Base-by-base conservation (phyloP, 1,140 invertebrate genomes). In the Trissolcus basalis region DNA sequence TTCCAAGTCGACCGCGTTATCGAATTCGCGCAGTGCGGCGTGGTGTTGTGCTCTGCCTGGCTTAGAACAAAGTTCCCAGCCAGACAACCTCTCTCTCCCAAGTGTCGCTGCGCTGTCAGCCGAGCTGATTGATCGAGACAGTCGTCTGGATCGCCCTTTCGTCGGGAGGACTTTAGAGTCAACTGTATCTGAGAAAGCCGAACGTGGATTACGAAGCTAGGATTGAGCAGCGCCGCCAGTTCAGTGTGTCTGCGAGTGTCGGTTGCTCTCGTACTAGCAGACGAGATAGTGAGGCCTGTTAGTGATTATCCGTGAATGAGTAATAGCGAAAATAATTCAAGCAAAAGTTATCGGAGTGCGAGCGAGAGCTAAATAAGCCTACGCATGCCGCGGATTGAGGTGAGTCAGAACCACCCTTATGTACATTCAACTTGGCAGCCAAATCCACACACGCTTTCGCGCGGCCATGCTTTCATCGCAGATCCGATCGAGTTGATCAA, bases 331-430 rank as follows among this genome's bases (percentile, higher is more conserved):
- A 27, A 27, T 3, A 27, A 27, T 3, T 1, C 1, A 27, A 27
- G 19, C 39, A 45, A 68, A 44, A 54, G 16, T 54, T 64, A 36
- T 54, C 39, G 51, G 35, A 41, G 53, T 16, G 36, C 19, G 15
- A 33, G 43, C 11, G 43, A 44, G 12, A 44, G 43, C 7, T 11
- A 44, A 36, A 56, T 81, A 78, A 79, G 78, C 80, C 79, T 81
- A 85, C 84, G 84, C 76, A 86, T 87, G 84, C 80, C 80, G 80
- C 76, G 77, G 75, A 74, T 81, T 61, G 74, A 79, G 83, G 85
- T 85, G 80, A 85, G 85, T 78, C 13, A 11, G 39, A 44, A 45
- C 19, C 27, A 9, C 14, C 33, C 4, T 39, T 11, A 7, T 35
- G 35, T 15, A 51, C 48, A 5, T 47, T 19, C 60, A 33, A 56